Base-by-base conservation (phyloP, 2,797 vertebrate species). In the Pygocentrus nattereri region DNA sequence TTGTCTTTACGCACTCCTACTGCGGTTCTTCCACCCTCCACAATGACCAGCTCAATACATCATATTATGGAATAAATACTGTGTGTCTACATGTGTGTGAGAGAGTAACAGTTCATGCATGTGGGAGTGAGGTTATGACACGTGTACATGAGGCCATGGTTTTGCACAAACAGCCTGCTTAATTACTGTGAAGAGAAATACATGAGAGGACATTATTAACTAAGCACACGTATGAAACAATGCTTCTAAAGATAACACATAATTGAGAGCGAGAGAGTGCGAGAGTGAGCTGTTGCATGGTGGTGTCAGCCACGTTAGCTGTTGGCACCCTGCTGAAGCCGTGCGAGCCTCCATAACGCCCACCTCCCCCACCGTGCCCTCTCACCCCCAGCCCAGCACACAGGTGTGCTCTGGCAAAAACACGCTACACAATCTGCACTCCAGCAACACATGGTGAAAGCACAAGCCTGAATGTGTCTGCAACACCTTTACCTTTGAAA, bases 1-100 rank as follows among this genome's bases (percentile, higher is more conserved):
- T 89, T 91, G 91, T 85, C 85, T 85, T 89, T 90, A 76, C 84
- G 79, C 75, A 88, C 86, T 85, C 86, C 87, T 72, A 58, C 79
- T 86, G 81, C 88, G 89, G 90, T 89, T 84, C 79, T 81, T 41
- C 65, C 86, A 78, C 62, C 8, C 81, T 77, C 80, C 69, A 75
- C 74, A 86, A 31, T 64, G 72, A 76, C 69, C 74, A 81, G 50
- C 50, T 74, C 27, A 74, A 67, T 25, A 71, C 27, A 78, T 1
- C 34, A 59, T 79, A 82, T 74, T 76, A 76, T 82, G 68, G 38
- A 54, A 30, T 27, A 70, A 70, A 25, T 11, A 25, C 18, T 67
- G 67, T 73, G 69, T 5, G n/a, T 71, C 50, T 41, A 27, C 78
- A 30, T 31, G 41, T 88, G 85, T 87, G 91, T 92, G 85, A 86